Conservation (phyloP, 2,113 vertebrate species). For the Gopherus flavomarginatus region DNA sequence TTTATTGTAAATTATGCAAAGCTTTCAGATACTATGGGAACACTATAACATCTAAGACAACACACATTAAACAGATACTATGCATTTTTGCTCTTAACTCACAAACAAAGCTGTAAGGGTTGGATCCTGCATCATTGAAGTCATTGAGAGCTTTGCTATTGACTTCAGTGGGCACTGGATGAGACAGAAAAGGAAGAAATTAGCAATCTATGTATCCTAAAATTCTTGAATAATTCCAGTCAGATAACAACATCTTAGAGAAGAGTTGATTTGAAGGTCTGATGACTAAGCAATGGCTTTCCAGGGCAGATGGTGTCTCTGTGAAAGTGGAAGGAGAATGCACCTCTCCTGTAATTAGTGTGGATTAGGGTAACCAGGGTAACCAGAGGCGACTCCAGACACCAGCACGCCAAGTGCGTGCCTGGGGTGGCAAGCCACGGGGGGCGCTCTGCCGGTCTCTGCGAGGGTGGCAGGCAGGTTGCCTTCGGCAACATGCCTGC, state of each 20-base stretch:
- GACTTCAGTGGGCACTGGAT: neutral
- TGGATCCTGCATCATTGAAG: neutral
- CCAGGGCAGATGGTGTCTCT: neutral
- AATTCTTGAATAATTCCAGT: neutral
- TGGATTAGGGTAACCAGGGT: neutral
- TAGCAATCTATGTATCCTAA: neutral
- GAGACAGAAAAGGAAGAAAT: neutral
- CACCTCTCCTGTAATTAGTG: neutral
- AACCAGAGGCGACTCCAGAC: neutral
- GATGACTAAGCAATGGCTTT: neutral
- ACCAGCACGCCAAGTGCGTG: no score
- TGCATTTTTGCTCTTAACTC: neutral
- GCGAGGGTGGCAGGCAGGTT: no score
- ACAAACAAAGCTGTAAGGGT: neutral
- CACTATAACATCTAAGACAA: neutral
- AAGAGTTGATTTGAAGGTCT: neutral
- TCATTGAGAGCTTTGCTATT: neutral
- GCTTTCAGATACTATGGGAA: neutral
- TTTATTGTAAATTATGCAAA: neutral
- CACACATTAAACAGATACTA: neutral
- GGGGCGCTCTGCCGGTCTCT: no score
- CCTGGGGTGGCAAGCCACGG: no score
- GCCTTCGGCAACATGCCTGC: no score
- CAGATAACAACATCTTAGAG: neutral
- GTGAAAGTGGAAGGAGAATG: neutral